These are phyloP conservation scores for Plotosus lineatus DNA, from an alignment of 2,113 vertebrate genomes.

Conservation along the genomic window DNA sequence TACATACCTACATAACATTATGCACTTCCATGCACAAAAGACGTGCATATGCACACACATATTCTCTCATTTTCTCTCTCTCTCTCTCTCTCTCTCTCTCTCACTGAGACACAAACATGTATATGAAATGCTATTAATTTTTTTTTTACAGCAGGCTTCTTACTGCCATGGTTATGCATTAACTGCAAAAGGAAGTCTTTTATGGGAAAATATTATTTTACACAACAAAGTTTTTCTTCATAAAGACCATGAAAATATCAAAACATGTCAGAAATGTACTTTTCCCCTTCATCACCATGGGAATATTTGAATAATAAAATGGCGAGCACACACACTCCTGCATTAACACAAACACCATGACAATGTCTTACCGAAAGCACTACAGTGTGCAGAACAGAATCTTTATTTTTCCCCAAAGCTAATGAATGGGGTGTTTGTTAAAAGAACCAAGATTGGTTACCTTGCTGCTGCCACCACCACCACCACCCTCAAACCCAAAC, in stretches of 20 bases:
- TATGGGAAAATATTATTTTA: neutral
- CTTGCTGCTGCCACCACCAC: neutral
- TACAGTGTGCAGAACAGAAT: neutral
- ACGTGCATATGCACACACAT: neutral
- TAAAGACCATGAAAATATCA: neutral
- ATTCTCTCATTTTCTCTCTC: neutral
- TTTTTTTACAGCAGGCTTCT: neutral
- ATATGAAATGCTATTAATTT: neutral
- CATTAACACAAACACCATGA: neutral
- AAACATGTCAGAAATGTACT: neutral
- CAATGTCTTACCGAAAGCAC: neutral
- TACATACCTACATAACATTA: conserved; percentile 8
- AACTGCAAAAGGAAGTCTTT: neutral
- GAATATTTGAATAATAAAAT: neutral
- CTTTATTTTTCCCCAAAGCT: neutral
- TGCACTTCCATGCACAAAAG: conserved; percentile 30
- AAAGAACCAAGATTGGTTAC: neutral
- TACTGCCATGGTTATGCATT: neutral
- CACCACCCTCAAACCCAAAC: neutral
- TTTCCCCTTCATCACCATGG: neutral
- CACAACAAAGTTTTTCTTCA: neutral
- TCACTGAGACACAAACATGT: neutral
- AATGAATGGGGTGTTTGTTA: conserved; percentile 15
- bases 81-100: neutral
- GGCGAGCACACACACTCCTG: neutral